Evolutionary conservation across 1,140 invertebrate species (phyloP).

Genomic region (Mamestra configurata): DNA sequence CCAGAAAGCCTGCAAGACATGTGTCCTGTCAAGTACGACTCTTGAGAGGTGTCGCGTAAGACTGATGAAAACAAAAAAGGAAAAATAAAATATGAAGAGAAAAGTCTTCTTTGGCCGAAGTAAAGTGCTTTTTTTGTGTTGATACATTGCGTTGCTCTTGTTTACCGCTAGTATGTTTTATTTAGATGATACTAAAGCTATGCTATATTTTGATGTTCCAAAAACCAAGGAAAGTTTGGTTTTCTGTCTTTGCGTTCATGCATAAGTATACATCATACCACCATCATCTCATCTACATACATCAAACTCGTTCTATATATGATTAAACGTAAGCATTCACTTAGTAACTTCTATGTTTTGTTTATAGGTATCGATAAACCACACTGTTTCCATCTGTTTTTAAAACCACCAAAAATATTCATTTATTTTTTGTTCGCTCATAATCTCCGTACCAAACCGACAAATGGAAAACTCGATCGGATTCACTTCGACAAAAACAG

Average conservation of each 20-base stretch:
- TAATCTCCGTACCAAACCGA: conserved; percentile 11
- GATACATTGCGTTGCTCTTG: neutral
- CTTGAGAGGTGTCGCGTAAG: conserved; percentile 33
- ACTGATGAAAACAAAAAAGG: conserved; percentile 42
- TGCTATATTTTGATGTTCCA: no score
- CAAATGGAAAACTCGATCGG: conserved; percentile 20
- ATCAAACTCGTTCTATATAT: no score
- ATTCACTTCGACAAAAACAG: neutral
- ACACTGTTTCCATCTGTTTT: no score
- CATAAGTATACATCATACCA: no score
- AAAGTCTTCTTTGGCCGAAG: neutral
- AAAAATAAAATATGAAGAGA: conserved; percentile 15
- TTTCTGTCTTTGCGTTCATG: no score
- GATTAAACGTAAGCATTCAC: no score
- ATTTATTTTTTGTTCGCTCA: neutral
- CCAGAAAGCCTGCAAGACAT: conserved; percentile 44
- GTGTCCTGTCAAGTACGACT: conserved; percentile 17
- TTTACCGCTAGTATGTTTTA: neutral
- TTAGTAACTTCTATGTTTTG: no score
- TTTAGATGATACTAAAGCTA: neutral
- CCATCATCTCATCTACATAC: no score
- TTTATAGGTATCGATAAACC: no score
- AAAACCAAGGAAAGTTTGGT: no score
- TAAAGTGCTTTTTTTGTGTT: conserved; percentile 4
- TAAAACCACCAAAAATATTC: neutral